Conservation (phyloP, 2,113 vertebrate species). For the Megaleporinus macrocephalus region DNA sequence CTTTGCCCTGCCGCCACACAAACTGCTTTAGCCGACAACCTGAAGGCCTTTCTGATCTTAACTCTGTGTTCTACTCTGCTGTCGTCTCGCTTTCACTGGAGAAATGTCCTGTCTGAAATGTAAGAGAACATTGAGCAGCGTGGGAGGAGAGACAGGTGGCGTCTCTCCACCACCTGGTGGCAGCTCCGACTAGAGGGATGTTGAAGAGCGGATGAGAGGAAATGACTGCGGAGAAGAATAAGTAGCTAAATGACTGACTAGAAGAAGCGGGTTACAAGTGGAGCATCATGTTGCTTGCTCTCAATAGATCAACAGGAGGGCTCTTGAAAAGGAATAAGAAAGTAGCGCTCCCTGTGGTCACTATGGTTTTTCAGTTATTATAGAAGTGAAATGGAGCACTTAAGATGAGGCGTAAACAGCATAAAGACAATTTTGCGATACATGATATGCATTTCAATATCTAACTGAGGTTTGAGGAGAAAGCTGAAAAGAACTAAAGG, state of each 20-base stretch:
- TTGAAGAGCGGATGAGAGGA: constrained; percentile 6
- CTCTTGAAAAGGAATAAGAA: background rate
- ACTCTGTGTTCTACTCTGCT: background rate
- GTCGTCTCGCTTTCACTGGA: background rate
- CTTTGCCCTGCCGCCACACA: background rate
- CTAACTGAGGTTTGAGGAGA: too few species aligned
- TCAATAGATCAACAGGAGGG: background rate
- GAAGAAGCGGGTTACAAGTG: background rate
- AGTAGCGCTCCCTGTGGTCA: too few species aligned
- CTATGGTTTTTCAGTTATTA: too few species aligned
- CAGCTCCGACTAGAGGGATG: background rate
- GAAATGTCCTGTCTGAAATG: background rate
- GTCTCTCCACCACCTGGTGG: background rate
- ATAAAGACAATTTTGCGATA: too few species aligned
- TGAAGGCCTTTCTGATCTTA: background rate
- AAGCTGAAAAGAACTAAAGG: too few species aligned
- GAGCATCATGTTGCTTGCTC: background rate
- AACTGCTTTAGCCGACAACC: background rate
- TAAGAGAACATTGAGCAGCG: background rate
- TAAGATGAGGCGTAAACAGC: too few species aligned
- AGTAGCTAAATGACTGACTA: background rate
- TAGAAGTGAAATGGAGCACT: too few species aligned
- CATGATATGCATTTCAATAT: too few species aligned
- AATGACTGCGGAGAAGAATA: background rate
- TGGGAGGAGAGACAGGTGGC: constrained; percentile 17